phyloP scores from a whole-genome alignment of 2,888 invertebrate species.

The Halictus ligatus region DNA sequence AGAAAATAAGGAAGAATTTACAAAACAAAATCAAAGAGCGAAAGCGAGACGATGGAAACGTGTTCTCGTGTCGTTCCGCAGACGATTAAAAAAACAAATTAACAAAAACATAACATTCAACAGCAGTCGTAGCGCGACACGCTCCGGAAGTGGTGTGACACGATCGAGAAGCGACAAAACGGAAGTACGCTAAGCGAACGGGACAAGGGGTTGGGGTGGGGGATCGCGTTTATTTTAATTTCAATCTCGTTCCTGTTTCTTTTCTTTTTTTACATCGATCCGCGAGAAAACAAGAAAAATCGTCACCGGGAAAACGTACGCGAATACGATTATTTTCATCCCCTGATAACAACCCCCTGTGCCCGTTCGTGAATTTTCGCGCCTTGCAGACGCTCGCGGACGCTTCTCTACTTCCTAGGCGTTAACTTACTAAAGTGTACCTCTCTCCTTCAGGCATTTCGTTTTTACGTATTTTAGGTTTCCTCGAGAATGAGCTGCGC shows the following conservation, averaged over 20 bases:
- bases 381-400: slow-evolving; percentile 45
- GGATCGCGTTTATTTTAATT: background rate
- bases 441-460: slow-evolving; percentile 69
- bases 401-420: slow-evolving; percentile 52
- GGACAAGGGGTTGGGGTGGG: background rate
- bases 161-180: slow-evolving; percentile 52
- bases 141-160: slow-evolving; percentile 66
- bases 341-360: background rate
- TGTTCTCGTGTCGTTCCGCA: slow-evolving; percentile 70
- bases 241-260: slow-evolving; percentile 18
- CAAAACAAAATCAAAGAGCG: background rate
- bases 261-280: slow-evolving; percentile 37
- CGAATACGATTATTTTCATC: background rate
- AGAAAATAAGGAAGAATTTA: background rate
- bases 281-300: slow-evolving; percentile 22
- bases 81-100: slow-evolving; percentile 74
- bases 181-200: slow-evolving; percentile 26
- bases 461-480: slow-evolving; percentile 71
- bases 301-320: slow-evolving; percentile 36
- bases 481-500: slow-evolving; percentile 23
- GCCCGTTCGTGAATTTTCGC: background rate
- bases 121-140: slow-evolving; percentile 80
- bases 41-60: slow-evolving; percentile 65
- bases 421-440: slow-evolving; percentile 66
- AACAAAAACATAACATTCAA: slow-evolving; percentile 84